Conservation (phyloP, 1,140 invertebrate genomes). For the Lerema accius region DNA sequence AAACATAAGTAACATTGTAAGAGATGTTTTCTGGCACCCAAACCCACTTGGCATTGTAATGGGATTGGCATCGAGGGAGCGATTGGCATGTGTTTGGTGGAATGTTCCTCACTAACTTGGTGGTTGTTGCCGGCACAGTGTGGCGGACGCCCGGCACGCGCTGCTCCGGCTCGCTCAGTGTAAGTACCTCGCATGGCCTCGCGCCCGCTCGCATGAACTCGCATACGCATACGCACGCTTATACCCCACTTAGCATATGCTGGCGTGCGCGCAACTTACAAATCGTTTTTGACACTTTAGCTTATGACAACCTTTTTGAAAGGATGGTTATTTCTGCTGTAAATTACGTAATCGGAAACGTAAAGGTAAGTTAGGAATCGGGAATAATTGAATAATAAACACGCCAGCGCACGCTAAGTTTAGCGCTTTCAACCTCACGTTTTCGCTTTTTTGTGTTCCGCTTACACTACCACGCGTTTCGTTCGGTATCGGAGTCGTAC, state of each 20-base stretch:
- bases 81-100: conserved; percentile 32
- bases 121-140: conserved; percentile 65
- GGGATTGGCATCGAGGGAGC: conserved; percentile 15
- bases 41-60: not conserved
- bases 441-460: not conserved
- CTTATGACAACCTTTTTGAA: too few relatives aligned
- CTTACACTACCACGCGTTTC: conserved; percentile 7
- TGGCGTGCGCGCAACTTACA: conserved; percentile 13
- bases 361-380: too few relatives aligned
- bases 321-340: too few relatives aligned
- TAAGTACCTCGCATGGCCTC: conserved; percentile 86
- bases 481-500: not conserved
- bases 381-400: too few relatives aligned
- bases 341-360: too few relatives aligned
- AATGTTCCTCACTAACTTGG: conserved; percentile 54
- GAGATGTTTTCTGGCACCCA: conserved; percentile 15
- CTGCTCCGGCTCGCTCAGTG: conserved; percentile 92
- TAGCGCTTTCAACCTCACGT: not conserved
- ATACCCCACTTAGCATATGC: conserved; percentile 8
- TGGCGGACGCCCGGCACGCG: conserved; percentile 87
- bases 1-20: too few relatives aligned
- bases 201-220: conserved; percentile 44
- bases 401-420: not conserved
- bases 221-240: conserved; percentile 48
- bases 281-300: too few relatives aligned